Evolutionary conservation across 2,797 vertebrate genomes (phyloP), one percentile per base, ranked within the genome.

Genomic region (Mus caroli): DNA sequence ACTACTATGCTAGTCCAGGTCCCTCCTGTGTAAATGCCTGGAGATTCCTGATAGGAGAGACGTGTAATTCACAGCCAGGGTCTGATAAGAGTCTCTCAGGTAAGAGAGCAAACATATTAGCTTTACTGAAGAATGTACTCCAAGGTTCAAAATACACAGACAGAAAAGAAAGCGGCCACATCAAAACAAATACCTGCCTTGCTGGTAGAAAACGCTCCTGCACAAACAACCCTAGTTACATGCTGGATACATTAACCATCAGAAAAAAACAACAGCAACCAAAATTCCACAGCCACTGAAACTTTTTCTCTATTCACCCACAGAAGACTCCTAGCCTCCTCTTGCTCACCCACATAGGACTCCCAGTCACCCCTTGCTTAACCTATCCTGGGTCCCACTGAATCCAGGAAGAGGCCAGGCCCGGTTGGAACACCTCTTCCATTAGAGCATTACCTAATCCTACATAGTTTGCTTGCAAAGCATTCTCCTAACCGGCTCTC

Each of bases 81-180:
- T 94, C 76, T 58, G 75, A 97, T 97, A 97, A 43, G 64, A 31
- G 31, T 4, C 79, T 86, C 80, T 94, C 88, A 40, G 3, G 96
- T 24, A 6, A 96, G 86, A 97, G 94, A 92, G 67, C 96, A 96
- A 60, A 46, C 77, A 96, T 90, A 94, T 58, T 92, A 92, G 58
- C 94, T n/a, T 92, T 67, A 37, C 14, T 56, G 69, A 84, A 83
- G 24, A 92, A 84, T 88, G 97, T 50, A 80, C 77, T 75, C 77
- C 79, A 31, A 56, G 78, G 93, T 15, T 84, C 92, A 80, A 96
- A 78, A 1, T 22, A 94, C 0, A 0, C 69, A 93, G 91, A 0
- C 64, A 92, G 90, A 4, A 84, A 50, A 96, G 43, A 56, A 85
- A 97, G 19, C n/a, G 54, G 85, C 0, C 78, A 4, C 19, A 79